Conservation (phyloP, 2,888 invertebrate species). For the Orchesellides sinensis region DNA sequence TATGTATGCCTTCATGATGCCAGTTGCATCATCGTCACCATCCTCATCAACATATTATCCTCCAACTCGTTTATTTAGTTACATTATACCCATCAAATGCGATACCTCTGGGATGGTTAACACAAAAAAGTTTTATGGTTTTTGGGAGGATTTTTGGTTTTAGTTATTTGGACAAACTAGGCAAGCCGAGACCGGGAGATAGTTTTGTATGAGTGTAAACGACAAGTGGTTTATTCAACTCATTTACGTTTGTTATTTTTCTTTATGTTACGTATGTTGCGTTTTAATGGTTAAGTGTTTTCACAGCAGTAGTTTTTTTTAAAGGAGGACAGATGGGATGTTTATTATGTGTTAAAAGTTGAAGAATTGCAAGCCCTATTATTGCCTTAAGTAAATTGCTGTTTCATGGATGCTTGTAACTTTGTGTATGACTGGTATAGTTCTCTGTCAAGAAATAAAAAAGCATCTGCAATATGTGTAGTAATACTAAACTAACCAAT, state of each 20-base stretch:
- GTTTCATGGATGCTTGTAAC: conserved; percentile 11
- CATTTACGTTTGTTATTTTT: conserved; percentile 44
- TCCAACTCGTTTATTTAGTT: conserved; percentile 33
- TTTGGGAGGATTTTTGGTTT: conserved; percentile 45
- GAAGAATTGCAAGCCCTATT: conserved; percentile 59
- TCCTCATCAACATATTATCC: no score
- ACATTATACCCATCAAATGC: conserved; percentile 23
- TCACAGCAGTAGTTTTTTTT: conserved; percentile 35
- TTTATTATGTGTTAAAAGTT: conserved; percentile 62
- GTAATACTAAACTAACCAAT: conserved; percentile 28
- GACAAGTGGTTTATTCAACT: conserved; percentile 63
- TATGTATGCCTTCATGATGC: conserved; percentile 24
- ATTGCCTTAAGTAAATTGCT: conserved; percentile 33
- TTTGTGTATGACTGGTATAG: conserved; percentile 21
- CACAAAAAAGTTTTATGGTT: conserved; percentile 52
- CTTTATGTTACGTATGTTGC: conserved; percentile 26
- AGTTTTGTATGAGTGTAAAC: conserved; percentile 37
- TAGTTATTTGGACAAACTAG: conserved; percentile 62
- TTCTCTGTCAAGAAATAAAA: conserved; percentile 10
- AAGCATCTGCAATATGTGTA: conserved; percentile 45
- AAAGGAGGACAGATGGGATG: conserved; percentile 62
- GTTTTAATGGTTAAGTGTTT: conserved; percentile 43
- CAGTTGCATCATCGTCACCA: conserved; percentile 20
- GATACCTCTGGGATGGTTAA: conserved; percentile 40
- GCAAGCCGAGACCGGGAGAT: conserved; percentile 36